Base-by-base conservation (phyloP, 2,797 vertebrate species). In the Chaetodon trifasciatus region DNA sequence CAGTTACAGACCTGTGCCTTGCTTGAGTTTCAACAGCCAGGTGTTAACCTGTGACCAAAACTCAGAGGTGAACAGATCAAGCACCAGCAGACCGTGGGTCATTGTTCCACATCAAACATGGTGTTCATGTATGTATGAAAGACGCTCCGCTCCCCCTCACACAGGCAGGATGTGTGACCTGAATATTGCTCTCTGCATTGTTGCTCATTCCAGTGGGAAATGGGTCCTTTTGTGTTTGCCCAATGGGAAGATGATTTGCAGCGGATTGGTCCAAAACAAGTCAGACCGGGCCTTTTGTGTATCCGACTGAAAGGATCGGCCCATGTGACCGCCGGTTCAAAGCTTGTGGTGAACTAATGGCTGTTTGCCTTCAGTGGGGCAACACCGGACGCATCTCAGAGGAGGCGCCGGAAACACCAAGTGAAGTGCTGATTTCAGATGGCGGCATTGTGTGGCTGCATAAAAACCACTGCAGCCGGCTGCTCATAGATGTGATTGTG, bases 141-240 rank as follows among this genome's bases (percentile, higher is more conserved):
- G 19, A 60, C 40, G 39, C 46, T 19, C 53, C 2, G 1, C 44
- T 57, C 12, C 35, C 28, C 28, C 61, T 6, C 23, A 44, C 68
- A 37, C 11, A 35, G 44, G 78, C 70, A 57, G 78, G 80, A 81
- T 67, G 72, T 88, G 88, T 91, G 93, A 89, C 94, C 92, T 91
- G 83, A 90, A 91, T 93, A 79, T 87, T 80, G 67, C 85, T 90
- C 79, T 83, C 75, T 74, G 67, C 78, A 70, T 90, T 93, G 87
- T 92, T 83, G 74, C 80, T 89, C 73, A 62, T 74, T 85, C 84
- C 85, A 56, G 64, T 87, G 89, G 86, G 87, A 91, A 87, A 83
- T 75, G 15, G 60, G 49, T 69, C 24, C 78, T 76, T 94, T 95
- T 94, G 88, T 94, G 89, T 90, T 89, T 89, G 67, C 66, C 72